Percentiles rank a stretch among this genome's conserved stretches.
Evolutionary conservation across 1,140 invertebrate genomes (phyloP).

Genomic region (Papilio glaucus): DNA sequence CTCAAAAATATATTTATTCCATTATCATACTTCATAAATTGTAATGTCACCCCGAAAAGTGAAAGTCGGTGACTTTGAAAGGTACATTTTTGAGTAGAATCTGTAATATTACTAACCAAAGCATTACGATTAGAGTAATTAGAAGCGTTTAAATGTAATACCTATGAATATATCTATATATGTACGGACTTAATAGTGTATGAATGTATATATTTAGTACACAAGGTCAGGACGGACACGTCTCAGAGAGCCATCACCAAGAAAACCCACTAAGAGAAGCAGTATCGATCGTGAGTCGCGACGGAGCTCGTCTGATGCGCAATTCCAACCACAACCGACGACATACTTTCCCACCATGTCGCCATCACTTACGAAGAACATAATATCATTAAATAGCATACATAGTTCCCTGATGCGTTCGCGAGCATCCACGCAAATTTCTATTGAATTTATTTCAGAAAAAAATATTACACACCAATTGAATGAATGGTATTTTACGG

Average conservation of each 20-base stretch:
- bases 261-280: slow-evolving; percentile 17
- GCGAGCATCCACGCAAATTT: slow-evolving; percentile 20
- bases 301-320: background rate
- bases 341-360: background rate
- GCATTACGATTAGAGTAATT: too few relatives aligned
- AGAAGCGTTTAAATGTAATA: background rate
- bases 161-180: too few relatives aligned
- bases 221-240: slow-evolving; percentile 16
- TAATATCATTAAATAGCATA: slow-evolving; percentile 4
- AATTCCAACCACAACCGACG: background rate
- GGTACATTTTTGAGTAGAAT: too few relatives aligned
- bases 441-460: slow-evolving; percentile 55
- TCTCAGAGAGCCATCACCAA: background rate
- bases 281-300: slow-evolving; percentile 16
- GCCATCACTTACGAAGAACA: background rate
- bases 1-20: too few relatives aligned
- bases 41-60: too few relatives aligned
- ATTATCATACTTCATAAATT: too few relatives aligned
- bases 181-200: too few relatives aligned
- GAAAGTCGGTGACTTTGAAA: too few relatives aligned
- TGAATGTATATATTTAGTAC: background rate
- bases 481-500: slow-evolving; percentile 77
- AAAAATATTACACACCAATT: slow-evolving; percentile 48
- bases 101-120: too few relatives aligned
- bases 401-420: background rate